Base-by-base conservation (phyloP, 2,797 vertebrate species). In the Acrossocheilus wenchowensis region DNA sequence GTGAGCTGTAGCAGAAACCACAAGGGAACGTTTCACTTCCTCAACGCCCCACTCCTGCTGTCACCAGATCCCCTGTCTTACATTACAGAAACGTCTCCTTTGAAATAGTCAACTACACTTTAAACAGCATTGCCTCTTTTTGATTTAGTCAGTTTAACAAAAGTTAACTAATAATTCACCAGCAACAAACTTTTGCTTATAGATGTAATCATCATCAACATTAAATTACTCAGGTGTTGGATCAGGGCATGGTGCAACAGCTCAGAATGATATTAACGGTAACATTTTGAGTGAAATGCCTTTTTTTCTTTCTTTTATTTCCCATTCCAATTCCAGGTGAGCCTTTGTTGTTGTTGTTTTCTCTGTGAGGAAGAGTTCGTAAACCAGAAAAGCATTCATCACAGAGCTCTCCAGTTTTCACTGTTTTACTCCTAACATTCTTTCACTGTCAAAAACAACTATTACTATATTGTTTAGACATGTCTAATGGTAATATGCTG, bases 41-140 rank as follows among this genome's bases (percentile, higher is more conserved):
- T 73, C 68, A 45, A 60, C 60, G 36, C 23, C n/a, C 26, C 23
- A 41, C 4, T 87, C 19, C 73, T 54, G 69, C 86, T 54, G 69
- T 82, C 52, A 82, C 69, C 52, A 45, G 69, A 82, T 82, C 52
- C 69, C 50, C 23, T 5, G 3, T 72, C 81, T 82, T 8, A 57
- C 34, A 41, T 82, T 72, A 41, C 66, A 10, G 21, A 71, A 54
- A 82, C 48, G 9, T 54, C 64, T 82, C 5, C 81, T 30, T n/a
- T 71, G 66, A 60, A 57, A 78, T 23, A 41, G 36, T 43, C 68
- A 21, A 26, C 30, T 30, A 57, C 23, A 60, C 23, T 30, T 82
- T 43, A 45, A 60, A 72, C 17, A 8, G 50, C 17, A 45, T 57
- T 3, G 2, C 36, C 69, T 73, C 34, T 82, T 17, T 43, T 43